Evolutionary conservation across 2,113 vertebrate species (phyloP).

Genomic region (Megaleporinus macrocephalus): DNA sequence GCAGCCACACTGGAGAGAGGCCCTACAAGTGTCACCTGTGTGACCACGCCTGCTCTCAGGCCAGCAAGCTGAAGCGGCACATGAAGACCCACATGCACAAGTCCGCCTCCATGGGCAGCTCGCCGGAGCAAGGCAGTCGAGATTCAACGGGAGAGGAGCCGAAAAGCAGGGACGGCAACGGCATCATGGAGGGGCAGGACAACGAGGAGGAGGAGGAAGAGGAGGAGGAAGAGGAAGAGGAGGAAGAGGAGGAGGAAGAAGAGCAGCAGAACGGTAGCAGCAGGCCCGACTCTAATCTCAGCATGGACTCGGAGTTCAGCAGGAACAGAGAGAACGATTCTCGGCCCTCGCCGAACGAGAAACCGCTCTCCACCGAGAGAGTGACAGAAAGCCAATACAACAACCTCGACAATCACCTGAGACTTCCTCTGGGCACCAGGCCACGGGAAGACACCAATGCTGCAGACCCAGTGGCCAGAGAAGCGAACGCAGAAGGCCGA

Average conservation of each 20-base stretch:
- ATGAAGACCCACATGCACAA: conserved; percentile 99
- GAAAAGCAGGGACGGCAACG: conserved; percentile 85
- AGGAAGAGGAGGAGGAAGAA: conserved; percentile 91
- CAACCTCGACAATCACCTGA: conserved; percentile 94
- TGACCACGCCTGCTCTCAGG: conserved; percentile 98
- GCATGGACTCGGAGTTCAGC: conserved; percentile 92
- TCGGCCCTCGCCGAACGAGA: conserved; percentile 83
- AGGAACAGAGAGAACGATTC: conserved; percentile 89
- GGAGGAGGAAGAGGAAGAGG: conserved; percentile 87
- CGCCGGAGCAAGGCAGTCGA: conserved; percentile 90
- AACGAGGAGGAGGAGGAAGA: conserved; percentile 91
- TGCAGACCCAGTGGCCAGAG: conserved; percentile 79
- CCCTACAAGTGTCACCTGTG: conserved; percentile 99
- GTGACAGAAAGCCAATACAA: conserved; percentile 89
- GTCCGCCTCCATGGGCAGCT: conserved; percentile 91
- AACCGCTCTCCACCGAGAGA: conserved; percentile 85
- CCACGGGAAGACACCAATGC: conserved; percentile 80
- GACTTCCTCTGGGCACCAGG: conserved; percentile 81
- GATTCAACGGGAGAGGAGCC: conserved; percentile 87
- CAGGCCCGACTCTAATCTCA: conserved; percentile 93
- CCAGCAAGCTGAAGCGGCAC: conserved; percentile 99
- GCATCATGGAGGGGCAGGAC: conserved; percentile 86
- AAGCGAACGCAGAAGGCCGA: conserved; percentile 74
- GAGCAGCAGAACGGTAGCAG: conserved; percentile 94
- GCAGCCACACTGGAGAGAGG: conserved; percentile 98